These are phyloP conservation scores for Acanthoscelides obtectus DNA, from an alignment of 2,888 invertebrate genomes.

Conservation along the genomic window DNA sequence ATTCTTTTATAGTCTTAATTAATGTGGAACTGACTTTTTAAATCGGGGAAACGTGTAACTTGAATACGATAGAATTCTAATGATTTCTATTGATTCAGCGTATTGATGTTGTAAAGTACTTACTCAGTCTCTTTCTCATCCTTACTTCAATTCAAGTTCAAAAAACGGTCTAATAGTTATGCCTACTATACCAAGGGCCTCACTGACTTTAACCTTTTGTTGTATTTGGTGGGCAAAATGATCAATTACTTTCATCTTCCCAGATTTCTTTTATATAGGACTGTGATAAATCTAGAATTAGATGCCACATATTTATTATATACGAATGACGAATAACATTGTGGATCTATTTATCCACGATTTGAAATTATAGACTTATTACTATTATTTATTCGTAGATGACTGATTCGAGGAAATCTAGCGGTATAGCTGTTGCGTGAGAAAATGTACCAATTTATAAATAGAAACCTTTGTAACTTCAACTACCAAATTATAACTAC, in stretches of 20 bases:
- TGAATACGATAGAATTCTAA: too few species aligned
- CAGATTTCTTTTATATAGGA: slow-evolving; percentile 15
- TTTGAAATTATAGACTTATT: not conserved
- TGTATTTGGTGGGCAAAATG: not conserved
- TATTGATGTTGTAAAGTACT: too few species aligned
- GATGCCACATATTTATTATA: slow-evolving; percentile 28
- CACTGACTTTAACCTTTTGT: not conserved
- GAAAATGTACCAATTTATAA: too few species aligned
- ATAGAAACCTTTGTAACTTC: too few species aligned
- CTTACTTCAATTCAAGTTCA: too few species aligned
- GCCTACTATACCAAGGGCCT: not conserved
- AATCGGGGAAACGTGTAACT: too few species aligned
- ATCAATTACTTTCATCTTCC: not conserved
- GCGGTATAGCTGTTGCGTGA: not conserved
- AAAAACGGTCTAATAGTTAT: not conserved
- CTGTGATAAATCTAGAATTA: slow-evolving; percentile 26
- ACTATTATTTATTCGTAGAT: not conserved
- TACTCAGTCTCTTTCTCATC: too few species aligned
- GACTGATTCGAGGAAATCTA: not conserved
- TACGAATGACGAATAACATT: slow-evolving; percentile 9
- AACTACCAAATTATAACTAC: too few species aligned
- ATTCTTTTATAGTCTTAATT: too few species aligned
- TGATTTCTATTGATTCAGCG: too few species aligned
- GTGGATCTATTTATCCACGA: not conserved
- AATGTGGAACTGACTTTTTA: too few species aligned